Percentiles rank a stretch among this genome's conserved stretches.
Evolutionary conservation across 2,113 vertebrate species (phyloP).

Genomic region (Thamnaconus septentrionalis): DNA sequence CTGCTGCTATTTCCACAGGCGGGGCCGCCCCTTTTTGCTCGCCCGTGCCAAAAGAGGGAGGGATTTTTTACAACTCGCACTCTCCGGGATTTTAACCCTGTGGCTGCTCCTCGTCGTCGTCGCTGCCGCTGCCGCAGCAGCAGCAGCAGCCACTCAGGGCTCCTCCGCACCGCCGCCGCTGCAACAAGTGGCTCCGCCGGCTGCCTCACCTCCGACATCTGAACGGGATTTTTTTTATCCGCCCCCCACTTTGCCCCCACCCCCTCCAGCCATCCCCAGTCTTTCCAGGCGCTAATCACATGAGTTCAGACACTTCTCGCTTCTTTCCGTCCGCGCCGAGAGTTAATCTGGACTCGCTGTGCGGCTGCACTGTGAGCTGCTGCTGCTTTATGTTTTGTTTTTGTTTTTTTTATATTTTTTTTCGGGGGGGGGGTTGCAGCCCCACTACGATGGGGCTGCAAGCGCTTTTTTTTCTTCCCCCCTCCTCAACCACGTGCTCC

Average conservation of each 20-base stretch:
- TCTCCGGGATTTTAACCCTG: slow-evolving; percentile 80
- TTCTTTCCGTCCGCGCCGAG: background rate
- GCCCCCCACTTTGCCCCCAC: background rate
- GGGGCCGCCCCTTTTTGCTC: slow-evolving; percentile 83
- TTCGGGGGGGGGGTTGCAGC: no score
- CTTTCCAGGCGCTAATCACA: background rate
- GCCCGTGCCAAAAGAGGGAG: slow-evolving; percentile 84
- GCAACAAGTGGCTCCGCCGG: slow-evolving; percentile 70
- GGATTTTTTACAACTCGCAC: slow-evolving; percentile 79
- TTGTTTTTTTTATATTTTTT: background rate
- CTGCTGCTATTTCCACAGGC: slow-evolving; percentile 85
- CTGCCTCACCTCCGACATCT: slow-evolving; percentile 35
- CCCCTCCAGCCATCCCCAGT: slow-evolving; percentile 13
- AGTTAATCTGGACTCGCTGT: background rate
- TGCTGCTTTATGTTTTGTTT: background rate
- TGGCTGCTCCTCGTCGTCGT: slow-evolving; percentile 66
- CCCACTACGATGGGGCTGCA: no score
- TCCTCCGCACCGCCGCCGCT: slow-evolving; percentile 43
- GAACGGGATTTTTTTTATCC: slow-evolving; percentile 22
- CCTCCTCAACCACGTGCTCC: slow-evolving; percentile 34
- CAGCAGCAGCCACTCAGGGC: background rate
- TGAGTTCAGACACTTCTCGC: slow-evolving; percentile 8
- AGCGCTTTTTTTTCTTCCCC: no score
- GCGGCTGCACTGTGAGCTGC: background rate
- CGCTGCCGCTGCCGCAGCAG: slow-evolving; percentile 38